Percentiles rank a stretch among this genome's conserved stretches.
Evolutionary conservation across 2,888 invertebrate species (phyloP).

Genomic region (Oscheius onirici): DNA sequence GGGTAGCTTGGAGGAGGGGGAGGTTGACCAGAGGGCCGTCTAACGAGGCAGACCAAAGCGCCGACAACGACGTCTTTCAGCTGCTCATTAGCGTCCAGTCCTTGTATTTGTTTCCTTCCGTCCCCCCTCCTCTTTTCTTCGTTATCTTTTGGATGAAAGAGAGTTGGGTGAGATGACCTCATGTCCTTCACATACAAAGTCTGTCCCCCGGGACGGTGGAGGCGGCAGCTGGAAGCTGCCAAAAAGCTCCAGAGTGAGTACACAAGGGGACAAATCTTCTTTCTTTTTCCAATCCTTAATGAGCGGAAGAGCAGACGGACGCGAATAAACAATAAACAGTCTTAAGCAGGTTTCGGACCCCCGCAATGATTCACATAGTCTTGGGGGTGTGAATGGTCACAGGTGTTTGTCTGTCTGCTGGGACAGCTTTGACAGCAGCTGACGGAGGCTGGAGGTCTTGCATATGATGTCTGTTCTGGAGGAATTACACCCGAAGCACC

Average conservation of each 20-base stretch:
- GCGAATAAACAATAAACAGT: no score
- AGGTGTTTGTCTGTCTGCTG: not conserved
- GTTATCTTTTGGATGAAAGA: not conserved
- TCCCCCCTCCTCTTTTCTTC: not conserved
- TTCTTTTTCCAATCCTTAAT: no score
- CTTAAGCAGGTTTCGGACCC: not conserved
- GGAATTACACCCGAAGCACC: no score
- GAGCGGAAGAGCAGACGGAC: no score
- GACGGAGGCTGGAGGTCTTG: not conserved
- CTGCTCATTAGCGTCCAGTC: conserved; percentile 15
- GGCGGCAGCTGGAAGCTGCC: conserved; percentile 15
- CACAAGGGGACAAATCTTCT: not conserved
- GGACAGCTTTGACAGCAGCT: conserved; percentile 6
- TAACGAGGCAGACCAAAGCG: conserved; percentile 28
- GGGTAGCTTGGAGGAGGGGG: not conserved
- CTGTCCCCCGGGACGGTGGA: conserved; percentile 21
- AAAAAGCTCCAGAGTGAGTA: not conserved
- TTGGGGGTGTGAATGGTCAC: conserved; percentile 24
- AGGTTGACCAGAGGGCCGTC: conserved; percentile 8
- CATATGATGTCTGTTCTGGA: no score
- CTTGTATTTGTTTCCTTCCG: conserved; percentile 14
- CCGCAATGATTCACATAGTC: not conserved
- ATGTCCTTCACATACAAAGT: not conserved
- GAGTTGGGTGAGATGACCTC: no score
- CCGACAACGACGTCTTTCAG: conserved; percentile 26